These are phyloP conservation scores for Lasius platythorax DNA, from an alignment of 2,888 invertebrate genomes.

Conservation along the genomic window DNA sequence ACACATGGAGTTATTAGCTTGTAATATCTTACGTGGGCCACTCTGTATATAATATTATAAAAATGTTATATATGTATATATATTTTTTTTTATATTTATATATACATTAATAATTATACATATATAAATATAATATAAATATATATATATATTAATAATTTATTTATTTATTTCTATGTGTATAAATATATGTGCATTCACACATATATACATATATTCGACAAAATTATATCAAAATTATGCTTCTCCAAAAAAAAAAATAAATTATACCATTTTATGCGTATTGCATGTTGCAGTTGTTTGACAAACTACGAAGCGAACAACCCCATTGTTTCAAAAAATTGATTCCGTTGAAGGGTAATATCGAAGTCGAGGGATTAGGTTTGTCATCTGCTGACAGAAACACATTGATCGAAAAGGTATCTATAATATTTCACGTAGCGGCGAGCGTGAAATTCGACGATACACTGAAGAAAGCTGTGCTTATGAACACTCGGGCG, in stretches of 20 bases:
- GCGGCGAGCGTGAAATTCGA: slow-evolving; percentile 92
- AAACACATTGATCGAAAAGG: slow-evolving; percentile 85
- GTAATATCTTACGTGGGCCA: too few species aligned
- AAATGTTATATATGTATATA: not conserved
- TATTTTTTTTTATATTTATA: too few species aligned
- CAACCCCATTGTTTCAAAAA: slow-evolving; percentile 88
- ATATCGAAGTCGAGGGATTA: slow-evolving; percentile 88
- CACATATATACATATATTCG: not conserved
- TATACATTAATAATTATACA: not conserved
- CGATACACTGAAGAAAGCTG: slow-evolving; percentile 87
- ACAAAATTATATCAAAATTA: not conserved
- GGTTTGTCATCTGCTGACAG: slow-evolving; percentile 86
- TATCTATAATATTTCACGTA: slow-evolving; percentile 89
- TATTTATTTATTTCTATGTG: not conserved
- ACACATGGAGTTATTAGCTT: too few species aligned
- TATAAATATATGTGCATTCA: not conserved
- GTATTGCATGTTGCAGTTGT: slow-evolving; percentile 86
- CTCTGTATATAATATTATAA: not conserved
- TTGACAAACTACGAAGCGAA: slow-evolving; percentile 88
- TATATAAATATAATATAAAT: not conserved
- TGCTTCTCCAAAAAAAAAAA: not conserved
- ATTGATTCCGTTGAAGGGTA: slow-evolving; percentile 89
- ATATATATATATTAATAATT: too few species aligned
- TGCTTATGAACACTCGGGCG: slow-evolving; percentile 90
- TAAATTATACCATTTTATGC: not conserved